phyloP scores from a whole-genome alignment of 2,888 invertebrate species.

The Drosophila anomalipes region DNA sequence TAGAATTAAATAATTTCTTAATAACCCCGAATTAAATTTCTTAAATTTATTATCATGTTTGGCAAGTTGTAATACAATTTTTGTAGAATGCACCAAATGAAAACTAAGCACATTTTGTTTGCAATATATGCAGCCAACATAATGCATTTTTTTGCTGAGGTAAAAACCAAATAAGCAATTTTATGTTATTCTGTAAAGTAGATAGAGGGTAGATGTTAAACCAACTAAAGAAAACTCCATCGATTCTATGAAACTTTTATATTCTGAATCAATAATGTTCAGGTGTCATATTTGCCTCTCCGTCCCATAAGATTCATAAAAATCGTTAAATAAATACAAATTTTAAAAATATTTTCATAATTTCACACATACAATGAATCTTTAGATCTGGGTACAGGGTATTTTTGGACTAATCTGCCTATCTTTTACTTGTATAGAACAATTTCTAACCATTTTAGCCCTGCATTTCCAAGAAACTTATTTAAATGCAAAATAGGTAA shows the following conservation, averaged over 20 bases:
- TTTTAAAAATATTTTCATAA: not conserved
- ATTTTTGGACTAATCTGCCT: not conserved
- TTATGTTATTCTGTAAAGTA: not conserved
- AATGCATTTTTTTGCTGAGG: no score
- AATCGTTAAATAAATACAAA: not conserved
- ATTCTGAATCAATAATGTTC: no score
- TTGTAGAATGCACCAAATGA: slow-evolving; percentile 3
- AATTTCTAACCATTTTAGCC: not conserved
- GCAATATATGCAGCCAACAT: not conserved
- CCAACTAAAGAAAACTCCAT: not conserved
- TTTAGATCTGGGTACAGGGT: not conserved
- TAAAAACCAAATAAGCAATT: slow-evolving; percentile 30
- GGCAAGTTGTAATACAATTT: not conserved
- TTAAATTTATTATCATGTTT: slow-evolving; percentile 3
- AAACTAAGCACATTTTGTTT: not conserved
- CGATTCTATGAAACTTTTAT: not conserved
- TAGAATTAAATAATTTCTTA: slow-evolving; percentile 6
- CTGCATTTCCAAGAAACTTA: slow-evolving; percentile 18
- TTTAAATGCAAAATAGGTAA: slow-evolving; percentile 58
- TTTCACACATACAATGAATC: not conserved
- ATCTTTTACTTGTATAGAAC: not conserved
- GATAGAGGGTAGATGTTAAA: no score
- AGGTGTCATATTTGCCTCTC: not conserved
- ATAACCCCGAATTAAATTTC: slow-evolving; percentile 1
- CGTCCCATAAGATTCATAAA: not conserved